Percentiles rank a stretch among this genome's conserved stretches.
phyloP scores from a whole-genome alignment of 1,140 invertebrate species.

The Pseudomyrmex cubaensis region DNA sequence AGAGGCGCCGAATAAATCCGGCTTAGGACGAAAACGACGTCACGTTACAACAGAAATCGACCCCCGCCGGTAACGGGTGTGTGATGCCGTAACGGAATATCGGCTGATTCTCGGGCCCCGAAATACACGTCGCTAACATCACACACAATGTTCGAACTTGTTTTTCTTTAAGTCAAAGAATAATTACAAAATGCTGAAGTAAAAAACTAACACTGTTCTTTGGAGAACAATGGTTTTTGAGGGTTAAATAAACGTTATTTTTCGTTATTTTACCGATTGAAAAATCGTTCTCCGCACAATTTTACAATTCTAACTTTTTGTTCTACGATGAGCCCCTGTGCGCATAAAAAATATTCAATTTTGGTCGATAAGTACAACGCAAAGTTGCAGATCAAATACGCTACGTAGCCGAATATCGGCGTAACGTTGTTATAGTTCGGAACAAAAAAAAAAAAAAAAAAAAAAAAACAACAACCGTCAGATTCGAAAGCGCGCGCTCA shows the following conservation, averaged over 20 bases:
- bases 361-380: conserved; percentile 28
- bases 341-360: neutral
- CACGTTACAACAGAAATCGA: conserved; percentile 26
- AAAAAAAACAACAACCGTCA: neutral
- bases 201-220: neutral
- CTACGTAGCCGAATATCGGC: conserved; percentile 27
- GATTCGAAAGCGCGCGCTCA: neutral
- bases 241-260: no score
- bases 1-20: conserved; percentile 75
- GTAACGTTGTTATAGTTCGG: conserved; percentile 25
- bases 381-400: conserved; percentile 37
- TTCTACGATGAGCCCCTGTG: neutral
- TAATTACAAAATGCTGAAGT: neutral
- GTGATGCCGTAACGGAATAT: neutral
- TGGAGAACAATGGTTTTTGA: neutral
- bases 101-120: neutral
- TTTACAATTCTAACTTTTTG: neutral
- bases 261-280: neutral
- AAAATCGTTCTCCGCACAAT: neutral
- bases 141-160: neutral
- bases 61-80: neutral
- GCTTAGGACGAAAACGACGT: conserved; percentile 68
- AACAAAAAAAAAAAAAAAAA: conserved; percentile 21
- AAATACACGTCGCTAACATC: neutral
- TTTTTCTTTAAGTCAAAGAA: neutral